Conservation (phyloP, 2,888 invertebrate species). For the Drosophila fulvimacula region DNA sequence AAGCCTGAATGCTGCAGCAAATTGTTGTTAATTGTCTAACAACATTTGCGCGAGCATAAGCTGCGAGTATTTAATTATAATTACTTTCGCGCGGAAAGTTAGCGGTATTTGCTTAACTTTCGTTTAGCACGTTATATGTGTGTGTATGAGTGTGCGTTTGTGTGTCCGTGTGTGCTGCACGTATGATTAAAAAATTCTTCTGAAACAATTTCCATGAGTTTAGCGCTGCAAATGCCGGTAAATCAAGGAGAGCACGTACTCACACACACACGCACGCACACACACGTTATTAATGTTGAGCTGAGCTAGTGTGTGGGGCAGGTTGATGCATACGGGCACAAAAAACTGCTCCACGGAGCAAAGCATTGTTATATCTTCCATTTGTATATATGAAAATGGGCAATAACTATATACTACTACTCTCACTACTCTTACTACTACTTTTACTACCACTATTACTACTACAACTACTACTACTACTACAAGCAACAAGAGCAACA, state of each 20-base stretch:
- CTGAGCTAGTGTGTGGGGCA: background rate
- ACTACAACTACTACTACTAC: constrained; percentile 39
- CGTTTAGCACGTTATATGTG: constrained; percentile 22
- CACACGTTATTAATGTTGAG: constrained; percentile 17
- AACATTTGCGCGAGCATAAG: constrained; percentile 27
- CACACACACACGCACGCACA: constrained; percentile 34
- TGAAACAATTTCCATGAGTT: constrained; percentile 67
- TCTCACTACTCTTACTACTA: background rate
- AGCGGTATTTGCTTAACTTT: constrained; percentile 30
- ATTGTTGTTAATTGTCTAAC: constrained; percentile 35
- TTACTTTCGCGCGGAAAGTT: constrained; percentile 54
- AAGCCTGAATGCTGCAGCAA: constrained; percentile 22
- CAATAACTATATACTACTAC: constrained; percentile 38
- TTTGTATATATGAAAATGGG: constrained; percentile 68
- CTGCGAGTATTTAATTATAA: constrained; percentile 47
- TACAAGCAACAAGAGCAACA: constrained; percentile 44
- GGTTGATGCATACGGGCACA: constrained; percentile 37
- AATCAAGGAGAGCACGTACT: constrained; percentile 53
- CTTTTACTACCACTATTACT: constrained; percentile 7
- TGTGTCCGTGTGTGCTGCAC: constrained; percentile 31
- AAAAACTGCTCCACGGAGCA: constrained; percentile 28
- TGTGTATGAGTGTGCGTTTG: background rate
- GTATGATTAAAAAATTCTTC: constrained; percentile 77
- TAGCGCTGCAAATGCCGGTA: constrained; percentile 65
- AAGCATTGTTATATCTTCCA: constrained; percentile 32